Percentiles rank a stretch among this genome's conserved stretches.
Evolutionary conservation across 2,113 vertebrate genomes (phyloP).

Genomic region (Aptenodytes patagonicus): DNA sequence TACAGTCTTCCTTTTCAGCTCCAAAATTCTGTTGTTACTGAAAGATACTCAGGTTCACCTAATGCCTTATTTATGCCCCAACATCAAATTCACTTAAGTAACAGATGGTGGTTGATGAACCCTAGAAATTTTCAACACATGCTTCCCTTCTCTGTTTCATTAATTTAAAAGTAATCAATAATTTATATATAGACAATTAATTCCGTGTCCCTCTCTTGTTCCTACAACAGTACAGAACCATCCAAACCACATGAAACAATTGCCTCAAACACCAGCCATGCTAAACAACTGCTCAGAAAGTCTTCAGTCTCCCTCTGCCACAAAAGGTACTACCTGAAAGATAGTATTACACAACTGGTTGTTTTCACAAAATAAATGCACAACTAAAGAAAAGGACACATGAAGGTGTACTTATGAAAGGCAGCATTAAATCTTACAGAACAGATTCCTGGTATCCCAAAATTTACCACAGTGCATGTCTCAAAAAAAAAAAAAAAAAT

Average conservation of each 20-base stretch:
- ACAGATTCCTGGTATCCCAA: neutral
- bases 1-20: neutral
- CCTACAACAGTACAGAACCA: neutral
- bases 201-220: neutral
- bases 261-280: neutral
- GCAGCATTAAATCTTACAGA: neutral
- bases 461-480: neutral
- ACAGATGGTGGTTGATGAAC: neutral
- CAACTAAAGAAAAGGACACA: neutral
- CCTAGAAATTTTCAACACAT: neutral
- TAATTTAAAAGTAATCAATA: constrained; percentile 1
- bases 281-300: neutral
- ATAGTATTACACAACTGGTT: neutral
- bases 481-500: neutral
- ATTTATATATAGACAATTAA: neutral
- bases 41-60: neutral
- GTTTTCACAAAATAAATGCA: neutral
- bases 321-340: neutral
- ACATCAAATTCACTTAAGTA: neutral
- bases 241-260: neutral
- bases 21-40: neutral
- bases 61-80: neutral
- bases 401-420: neutral
- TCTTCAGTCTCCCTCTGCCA: neutral
- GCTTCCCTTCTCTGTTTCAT: neutral